These are phyloP conservation scores for Blera fallax DNA, from an alignment of 2,888 invertebrate genomes.

Conservation along the genomic window DNA sequence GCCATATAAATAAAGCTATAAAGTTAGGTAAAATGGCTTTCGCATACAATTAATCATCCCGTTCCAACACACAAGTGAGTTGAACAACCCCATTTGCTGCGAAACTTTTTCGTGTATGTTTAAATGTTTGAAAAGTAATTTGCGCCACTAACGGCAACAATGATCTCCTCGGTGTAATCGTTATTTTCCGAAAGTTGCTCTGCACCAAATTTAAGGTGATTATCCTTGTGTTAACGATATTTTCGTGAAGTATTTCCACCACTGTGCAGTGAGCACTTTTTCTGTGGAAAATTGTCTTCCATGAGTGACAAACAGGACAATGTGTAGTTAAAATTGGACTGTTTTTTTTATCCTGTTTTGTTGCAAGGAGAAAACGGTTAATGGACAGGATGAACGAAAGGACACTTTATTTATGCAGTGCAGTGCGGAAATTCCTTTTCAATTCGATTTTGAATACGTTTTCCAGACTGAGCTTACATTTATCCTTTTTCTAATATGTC, in stretches of 20 bases:
- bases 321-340: neutral
- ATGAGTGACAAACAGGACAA: neutral
- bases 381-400: neutral
- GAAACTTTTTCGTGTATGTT: slow-evolving; percentile 4
- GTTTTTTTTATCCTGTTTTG: neutral
- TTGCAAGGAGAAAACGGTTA: neutral
- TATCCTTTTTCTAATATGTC: too few relatives aligned
- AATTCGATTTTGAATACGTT: too few relatives aligned
- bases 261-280: neutral
- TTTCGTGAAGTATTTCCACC: slow-evolving; percentile 11
- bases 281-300: neutral
- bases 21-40: slow-evolving; percentile 12
- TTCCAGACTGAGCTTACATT: too few relatives aligned
- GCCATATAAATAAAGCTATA: neutral
- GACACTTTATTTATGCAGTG: neutral
- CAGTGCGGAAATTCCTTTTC: too few relatives aligned
- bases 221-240: slow-evolving; percentile 49
- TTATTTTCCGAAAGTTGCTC: slow-evolving; percentile 42
- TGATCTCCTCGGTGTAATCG: slow-evolving; percentile 50
- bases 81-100: slow-evolving; percentile 3
- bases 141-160: slow-evolving; percentile 45
- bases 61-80: slow-evolving; percentile 13
- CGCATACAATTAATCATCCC: slow-evolving; percentile 28
- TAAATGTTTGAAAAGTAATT: slow-evolving; percentile 51
- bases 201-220: slow-evolving; percentile 52